Evolutionary conservation across 2,797 vertebrate species (phyloP).

Genomic region (Serranus cabrilla): DNA sequence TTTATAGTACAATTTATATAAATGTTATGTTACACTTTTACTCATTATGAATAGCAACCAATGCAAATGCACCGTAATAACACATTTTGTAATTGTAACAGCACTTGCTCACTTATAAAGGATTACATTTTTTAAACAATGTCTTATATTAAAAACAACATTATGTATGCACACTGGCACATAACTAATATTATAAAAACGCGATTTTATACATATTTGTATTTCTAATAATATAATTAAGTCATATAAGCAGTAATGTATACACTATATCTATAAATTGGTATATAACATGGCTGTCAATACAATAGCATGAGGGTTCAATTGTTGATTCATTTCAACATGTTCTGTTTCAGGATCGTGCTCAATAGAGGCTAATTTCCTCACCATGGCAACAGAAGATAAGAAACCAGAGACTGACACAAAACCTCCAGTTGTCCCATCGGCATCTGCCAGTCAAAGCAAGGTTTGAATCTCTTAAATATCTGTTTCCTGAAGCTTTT

Average conservation of each 20-base stretch:
- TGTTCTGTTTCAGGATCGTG: conserved; percentile 26
- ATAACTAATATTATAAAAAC: too few relatives aligned
- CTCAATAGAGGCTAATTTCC: conserved; percentile 55
- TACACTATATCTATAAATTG: too few relatives aligned
- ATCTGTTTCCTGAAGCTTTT: background rate
- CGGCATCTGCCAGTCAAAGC: conserved; percentile 95
- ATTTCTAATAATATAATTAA: too few relatives aligned
- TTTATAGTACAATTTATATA: background rate
- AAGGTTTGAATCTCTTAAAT: conserved; percentile 86
- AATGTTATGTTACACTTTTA: background rate
- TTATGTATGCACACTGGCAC: too few relatives aligned
- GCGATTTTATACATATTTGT: too few relatives aligned
- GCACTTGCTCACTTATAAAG: too few relatives aligned
- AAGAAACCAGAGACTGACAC: conserved; percentile 98
- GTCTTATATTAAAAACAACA: too few relatives aligned
- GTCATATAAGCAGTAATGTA: too few relatives aligned
- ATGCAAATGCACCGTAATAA: background rate
- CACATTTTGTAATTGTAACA: background rate
- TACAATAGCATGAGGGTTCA: too few relatives aligned
- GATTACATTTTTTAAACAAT: too few relatives aligned
- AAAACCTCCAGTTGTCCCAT: conserved; percentile 93
- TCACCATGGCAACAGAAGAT: conserved; percentile 96
- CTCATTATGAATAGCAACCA: background rate
- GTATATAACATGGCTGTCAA: too few relatives aligned
- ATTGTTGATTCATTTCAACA: background rate